Percentiles rank a stretch among this genome's conserved stretches.
phyloP scores from a whole-genome alignment of 2,797 vertebrate genomes.

The Rhabdophis nuchalis region DNA sequence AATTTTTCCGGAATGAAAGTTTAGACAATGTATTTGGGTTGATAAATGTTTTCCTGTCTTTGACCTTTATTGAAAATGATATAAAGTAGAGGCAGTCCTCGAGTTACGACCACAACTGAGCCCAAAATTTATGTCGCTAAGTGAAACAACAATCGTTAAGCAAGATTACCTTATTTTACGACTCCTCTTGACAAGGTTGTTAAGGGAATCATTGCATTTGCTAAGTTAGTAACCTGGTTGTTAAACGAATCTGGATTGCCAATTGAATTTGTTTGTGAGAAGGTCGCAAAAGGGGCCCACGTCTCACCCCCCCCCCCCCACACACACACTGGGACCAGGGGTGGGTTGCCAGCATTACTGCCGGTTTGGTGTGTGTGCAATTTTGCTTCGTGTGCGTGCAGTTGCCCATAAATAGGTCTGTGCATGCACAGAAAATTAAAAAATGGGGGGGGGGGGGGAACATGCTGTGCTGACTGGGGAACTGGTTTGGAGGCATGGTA shows the following conservation, averaged over 20 bases:
- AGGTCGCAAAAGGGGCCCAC: background rate
- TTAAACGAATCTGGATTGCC: background rate
- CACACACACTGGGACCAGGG: no score
- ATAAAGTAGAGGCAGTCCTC: background rate
- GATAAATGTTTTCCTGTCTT: background rate
- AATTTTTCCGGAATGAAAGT: background rate
- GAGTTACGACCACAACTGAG: background rate
- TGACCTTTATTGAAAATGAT: background rate
- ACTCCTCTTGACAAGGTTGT: background rate
- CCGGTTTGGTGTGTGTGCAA: no score
- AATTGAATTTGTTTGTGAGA: background rate
- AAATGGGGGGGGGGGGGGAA: no score
- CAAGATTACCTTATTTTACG: background rate
- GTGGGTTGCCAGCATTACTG: no score
- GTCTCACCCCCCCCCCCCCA: no score
- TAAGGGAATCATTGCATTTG: background rate
- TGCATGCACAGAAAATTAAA: no score
- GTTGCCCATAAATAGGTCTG: no score
- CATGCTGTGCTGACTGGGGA: no score
- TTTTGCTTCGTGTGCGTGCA: no score
- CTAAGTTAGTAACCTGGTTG: background rate
- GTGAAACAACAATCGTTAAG: background rate
- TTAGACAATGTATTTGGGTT: background rate
- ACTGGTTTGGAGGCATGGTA: no score
- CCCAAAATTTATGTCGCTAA: background rate